A percentile compares a stretch with the other conserved stretches of the same genome.
Conservation (phyloP, 2,888 invertebrate genomes). For the Drosophila lutescens region DNA sequence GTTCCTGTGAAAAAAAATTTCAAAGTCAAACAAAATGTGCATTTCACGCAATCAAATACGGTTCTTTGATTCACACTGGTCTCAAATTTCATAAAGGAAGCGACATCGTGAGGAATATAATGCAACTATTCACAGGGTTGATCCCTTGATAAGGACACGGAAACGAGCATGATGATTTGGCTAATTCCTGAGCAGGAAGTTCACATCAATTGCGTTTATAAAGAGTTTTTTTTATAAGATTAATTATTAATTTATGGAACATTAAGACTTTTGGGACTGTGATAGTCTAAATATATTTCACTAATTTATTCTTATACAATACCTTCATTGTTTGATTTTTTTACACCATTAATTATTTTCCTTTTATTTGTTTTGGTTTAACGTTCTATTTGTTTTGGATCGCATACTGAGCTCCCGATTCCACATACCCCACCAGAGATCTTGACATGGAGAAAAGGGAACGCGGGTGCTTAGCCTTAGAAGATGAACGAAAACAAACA, state of each 20-base stretch:
- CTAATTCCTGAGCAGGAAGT: conserved; percentile 11
- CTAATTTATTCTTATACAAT: neutral
- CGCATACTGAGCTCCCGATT: neutral
- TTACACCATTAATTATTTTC: neutral
- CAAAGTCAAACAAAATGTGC: conserved; percentile 1
- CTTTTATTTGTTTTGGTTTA: neutral
- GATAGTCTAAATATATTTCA: neutral
- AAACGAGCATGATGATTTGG: conserved; percentile 18
- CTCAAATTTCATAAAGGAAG: conserved; percentile 18
- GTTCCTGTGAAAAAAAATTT: neutral
- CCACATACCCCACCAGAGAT: conserved; percentile 21
- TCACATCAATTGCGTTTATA: neutral
- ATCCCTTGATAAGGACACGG: conserved; percentile 6
- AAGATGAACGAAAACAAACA: conserved; percentile 59
- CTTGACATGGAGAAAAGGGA: conserved; percentile 18
- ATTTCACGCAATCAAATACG: neutral
- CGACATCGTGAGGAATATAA: conserved; percentile 19
- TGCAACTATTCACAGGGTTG: conserved; percentile 7
- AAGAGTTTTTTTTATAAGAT: neutral
- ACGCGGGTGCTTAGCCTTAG: conserved; percentile 32
- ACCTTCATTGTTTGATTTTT: neutral
- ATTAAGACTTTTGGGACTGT: too few relatives aligned
- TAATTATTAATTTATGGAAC: neutral
- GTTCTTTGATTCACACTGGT: conserved; percentile 4
- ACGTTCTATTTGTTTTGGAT: neutral